A percentile compares a stretch with the other conserved stretches of the same genome.
Conservation (phyloP, 2,797 vertebrate species). For the Kryptopterus vitreolus region DNA sequence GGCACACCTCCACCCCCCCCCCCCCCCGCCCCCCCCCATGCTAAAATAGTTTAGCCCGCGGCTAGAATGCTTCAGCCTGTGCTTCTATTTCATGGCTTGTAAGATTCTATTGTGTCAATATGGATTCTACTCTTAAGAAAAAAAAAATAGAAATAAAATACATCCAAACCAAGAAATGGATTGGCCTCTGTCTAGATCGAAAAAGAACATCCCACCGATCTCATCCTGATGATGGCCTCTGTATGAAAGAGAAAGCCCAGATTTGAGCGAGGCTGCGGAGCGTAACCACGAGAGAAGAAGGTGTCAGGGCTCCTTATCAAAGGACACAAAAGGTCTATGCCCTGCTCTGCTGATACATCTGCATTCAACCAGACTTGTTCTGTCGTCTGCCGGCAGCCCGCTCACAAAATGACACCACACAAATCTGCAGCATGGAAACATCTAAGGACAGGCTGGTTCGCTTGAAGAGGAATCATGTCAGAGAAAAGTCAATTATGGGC, state of each 20-base stretch:
- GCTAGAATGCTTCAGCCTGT: slow-evolving; percentile 49
- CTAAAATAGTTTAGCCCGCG: slow-evolving; percentile 53
- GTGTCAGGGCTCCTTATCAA: slow-evolving; percentile 71
- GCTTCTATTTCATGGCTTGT: slow-evolving; percentile 59
- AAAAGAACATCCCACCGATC: slow-evolving; percentile 60
- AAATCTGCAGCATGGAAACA: slow-evolving; percentile 66
- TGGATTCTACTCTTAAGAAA: slow-evolving; percentile 69
- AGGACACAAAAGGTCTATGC: slow-evolving; percentile 73
- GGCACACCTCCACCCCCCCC: no score
- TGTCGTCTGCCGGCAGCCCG: slow-evolving; percentile 49
- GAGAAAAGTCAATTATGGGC: slow-evolving; percentile 80
- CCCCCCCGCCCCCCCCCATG: no score
- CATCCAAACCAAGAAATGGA: slow-evolving; percentile 77
- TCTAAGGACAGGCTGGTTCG: slow-evolving; percentile 72
- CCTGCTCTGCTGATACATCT: slow-evolving; percentile 62
- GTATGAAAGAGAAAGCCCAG: slow-evolving; percentile 71
- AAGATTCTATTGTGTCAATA: slow-evolving; percentile 78
- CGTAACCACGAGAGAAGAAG: slow-evolving; percentile 75
- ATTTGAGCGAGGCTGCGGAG: slow-evolving; percentile 75
- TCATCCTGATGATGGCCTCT: slow-evolving; percentile 73
- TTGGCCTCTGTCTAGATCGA: slow-evolving; percentile 59
- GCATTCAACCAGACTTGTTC: slow-evolving; percentile 59
- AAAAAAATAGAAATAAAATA: slow-evolving; percentile 66
- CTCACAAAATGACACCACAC: slow-evolving; percentile 68
- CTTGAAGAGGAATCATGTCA: slow-evolving; percentile 75